Conservation (phyloP, 2,113 vertebrate species). For the Promerops cafer region DNA sequence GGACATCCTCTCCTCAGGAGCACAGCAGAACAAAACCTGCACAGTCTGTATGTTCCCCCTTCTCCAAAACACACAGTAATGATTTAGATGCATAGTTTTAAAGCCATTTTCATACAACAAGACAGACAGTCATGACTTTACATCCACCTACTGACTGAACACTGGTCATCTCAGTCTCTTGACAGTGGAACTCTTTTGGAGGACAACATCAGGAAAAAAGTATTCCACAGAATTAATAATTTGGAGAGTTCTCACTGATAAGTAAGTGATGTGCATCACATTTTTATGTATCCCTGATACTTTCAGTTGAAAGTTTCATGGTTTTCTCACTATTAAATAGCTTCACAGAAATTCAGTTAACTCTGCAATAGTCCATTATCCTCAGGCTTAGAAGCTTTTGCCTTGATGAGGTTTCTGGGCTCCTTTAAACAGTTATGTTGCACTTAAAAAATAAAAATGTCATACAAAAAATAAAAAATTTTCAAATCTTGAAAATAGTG, state of each 20-base stretch:
- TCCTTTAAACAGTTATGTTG: constrained; percentile 32
- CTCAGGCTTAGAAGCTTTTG: background rate
- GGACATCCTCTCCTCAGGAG: background rate
- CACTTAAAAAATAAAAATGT: constrained; percentile 68
- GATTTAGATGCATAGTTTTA: background rate
- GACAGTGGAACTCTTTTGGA: background rate
- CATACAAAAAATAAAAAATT: constrained; percentile 70
- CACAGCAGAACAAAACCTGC: background rate
- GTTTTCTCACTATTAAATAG: constrained; percentile 64
- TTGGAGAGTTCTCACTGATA: background rate
- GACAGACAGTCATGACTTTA: background rate
- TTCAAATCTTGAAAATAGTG: constrained; percentile 39
- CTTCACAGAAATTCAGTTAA: constrained; percentile 61
- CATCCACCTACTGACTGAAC: background rate
- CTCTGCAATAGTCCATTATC: constrained; percentile 4
- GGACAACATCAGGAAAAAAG: background rate
- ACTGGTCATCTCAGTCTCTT: background rate
- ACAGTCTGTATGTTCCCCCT: background rate
- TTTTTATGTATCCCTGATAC: constrained; percentile 48
- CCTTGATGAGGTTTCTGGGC: background rate
- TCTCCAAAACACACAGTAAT: background rate
- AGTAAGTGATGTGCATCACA: background rate
- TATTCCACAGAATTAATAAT: background rate
- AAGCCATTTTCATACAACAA: background rate
- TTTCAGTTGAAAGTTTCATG: constrained; percentile 21